A percentile compares a stretch with the other conserved stretches of the same genome.
Evolutionary conservation across 2,113 vertebrate genomes (phyloP).

Genomic region (Psilopsiagon aymara): DNA sequence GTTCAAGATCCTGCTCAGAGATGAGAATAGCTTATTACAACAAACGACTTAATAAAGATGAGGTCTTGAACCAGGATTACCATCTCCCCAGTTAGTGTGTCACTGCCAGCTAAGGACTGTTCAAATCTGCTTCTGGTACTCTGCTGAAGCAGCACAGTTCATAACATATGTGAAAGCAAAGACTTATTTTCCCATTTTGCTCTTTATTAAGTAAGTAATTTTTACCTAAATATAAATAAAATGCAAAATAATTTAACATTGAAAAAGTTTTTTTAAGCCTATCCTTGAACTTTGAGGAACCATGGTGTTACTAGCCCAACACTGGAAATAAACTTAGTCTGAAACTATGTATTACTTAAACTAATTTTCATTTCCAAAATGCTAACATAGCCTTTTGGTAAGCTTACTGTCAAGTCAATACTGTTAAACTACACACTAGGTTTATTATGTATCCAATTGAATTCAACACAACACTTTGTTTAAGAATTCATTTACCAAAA

Average conservation of each 20-base stretch:
- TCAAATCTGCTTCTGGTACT: background rate
- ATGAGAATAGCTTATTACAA: background rate
- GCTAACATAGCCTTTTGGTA: background rate
- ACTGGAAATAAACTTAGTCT: background rate
- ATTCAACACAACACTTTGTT: background rate
- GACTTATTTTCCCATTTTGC: background rate
- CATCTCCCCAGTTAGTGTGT: fast-evolving
- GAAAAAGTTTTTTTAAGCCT: background rate
- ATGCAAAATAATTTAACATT: background rate
- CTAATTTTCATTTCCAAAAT: background rate
- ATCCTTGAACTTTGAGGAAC: background rate
- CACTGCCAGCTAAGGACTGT: background rate
- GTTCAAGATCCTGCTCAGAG: background rate
- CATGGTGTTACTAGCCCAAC: background rate
- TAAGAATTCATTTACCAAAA: background rate
- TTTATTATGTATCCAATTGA: background rate
- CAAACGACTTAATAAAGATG: background rate
- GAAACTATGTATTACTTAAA: background rate
- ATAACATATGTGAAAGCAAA: background rate
- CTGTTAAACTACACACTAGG: background rate
- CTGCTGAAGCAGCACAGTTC: background rate
- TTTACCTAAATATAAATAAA: background rate
- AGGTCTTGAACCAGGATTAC: background rate
- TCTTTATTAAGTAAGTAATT: background rate
- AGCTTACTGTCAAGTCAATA: background rate